Evolutionary conservation across 2,888 invertebrate species (phyloP).

Genomic region (Epinotia bilunana): DNA sequence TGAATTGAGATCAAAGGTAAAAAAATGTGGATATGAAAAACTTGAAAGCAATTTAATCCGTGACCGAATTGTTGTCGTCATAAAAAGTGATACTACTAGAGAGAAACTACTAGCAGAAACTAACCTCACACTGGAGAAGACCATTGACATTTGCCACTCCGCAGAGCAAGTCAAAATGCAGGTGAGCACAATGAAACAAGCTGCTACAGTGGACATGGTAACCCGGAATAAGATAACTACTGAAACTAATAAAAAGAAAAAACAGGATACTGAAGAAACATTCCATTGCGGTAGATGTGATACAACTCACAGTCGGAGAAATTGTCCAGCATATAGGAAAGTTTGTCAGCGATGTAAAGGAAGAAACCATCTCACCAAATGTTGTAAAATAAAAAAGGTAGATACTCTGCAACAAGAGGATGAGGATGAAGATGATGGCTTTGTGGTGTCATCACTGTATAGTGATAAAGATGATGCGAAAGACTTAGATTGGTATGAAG

Average conservation of each 20-base stretch:
- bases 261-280: too few relatives aligned
- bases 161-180: constrained; percentile 4
- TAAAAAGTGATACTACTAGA: constrained; percentile 5
- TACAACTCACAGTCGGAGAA: too few relatives aligned
- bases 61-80: constrained; percentile 12
- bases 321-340: too few relatives aligned
- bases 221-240: not conserved
- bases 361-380: too few relatives aligned
- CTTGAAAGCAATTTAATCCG: constrained; percentile 1
- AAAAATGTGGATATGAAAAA: too few relatives aligned
- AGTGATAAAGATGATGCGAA: constrained; percentile 10
- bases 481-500: constrained; percentile 34
- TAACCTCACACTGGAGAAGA: not conserved
- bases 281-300: too few relatives aligned
- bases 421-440: not conserved
- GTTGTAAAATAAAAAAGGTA: too few relatives aligned
- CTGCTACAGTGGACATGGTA: not conserved
- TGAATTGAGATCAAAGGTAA: too few relatives aligned
- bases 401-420: not conserved
- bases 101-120: constrained; percentile 9
- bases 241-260: too few relatives aligned
- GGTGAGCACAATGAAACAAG: not conserved
- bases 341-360: too few relatives aligned
- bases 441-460: constrained; percentile 2
- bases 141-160: not conserved